phyloP scores from a whole-genome alignment of 2,113 vertebrate species.

The Chamaetylas fuelleborni region DNA sequence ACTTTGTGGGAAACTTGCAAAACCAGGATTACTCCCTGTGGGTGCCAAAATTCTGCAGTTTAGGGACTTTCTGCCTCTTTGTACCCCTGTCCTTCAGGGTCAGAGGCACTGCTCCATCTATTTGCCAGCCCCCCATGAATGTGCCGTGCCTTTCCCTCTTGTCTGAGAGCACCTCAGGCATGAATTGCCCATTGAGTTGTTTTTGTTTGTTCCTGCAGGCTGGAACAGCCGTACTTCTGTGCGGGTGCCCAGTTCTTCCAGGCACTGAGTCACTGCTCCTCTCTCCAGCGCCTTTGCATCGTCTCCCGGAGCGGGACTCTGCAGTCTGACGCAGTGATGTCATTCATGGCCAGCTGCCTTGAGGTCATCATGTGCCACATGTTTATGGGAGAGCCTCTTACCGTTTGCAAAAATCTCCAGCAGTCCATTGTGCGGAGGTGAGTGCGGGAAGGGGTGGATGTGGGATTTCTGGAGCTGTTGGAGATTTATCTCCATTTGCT shows the following conservation, averaged over 20 bases:
- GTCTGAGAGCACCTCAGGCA: neutral
- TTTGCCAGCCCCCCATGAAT: neutral
- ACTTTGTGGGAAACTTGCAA: neutral
- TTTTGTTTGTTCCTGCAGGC: slow-evolving; percentile 70
- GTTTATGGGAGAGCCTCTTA: slow-evolving; percentile 90
- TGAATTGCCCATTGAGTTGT: neutral
- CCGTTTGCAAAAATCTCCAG: slow-evolving; percentile 88
- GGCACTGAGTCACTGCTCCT: slow-evolving; percentile 85
- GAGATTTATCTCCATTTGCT: neutral
- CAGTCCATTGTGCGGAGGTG: slow-evolving; percentile 87
- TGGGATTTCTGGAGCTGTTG: neutral
- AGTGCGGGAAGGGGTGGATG: slow-evolving; percentile 24
- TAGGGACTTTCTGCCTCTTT: neutral
- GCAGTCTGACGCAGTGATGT: slow-evolving; percentile 81
- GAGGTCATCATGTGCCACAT: slow-evolving; percentile 90
- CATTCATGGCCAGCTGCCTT: slow-evolving; percentile 84
- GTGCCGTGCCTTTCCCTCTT: neutral
- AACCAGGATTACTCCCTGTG: neutral
- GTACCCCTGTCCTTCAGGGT: neutral
- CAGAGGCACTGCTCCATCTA: neutral
- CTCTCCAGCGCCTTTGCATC: slow-evolving; percentile 88
- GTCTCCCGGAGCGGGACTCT: slow-evolving; percentile 93
- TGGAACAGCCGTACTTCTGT: slow-evolving; percentile 93
- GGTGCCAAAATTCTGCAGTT: neutral
- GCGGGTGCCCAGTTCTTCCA: slow-evolving; percentile 89